phyloP scores from a whole-genome alignment of 1,140 invertebrate genomes.

The Melipona quadrifasciata region DNA sequence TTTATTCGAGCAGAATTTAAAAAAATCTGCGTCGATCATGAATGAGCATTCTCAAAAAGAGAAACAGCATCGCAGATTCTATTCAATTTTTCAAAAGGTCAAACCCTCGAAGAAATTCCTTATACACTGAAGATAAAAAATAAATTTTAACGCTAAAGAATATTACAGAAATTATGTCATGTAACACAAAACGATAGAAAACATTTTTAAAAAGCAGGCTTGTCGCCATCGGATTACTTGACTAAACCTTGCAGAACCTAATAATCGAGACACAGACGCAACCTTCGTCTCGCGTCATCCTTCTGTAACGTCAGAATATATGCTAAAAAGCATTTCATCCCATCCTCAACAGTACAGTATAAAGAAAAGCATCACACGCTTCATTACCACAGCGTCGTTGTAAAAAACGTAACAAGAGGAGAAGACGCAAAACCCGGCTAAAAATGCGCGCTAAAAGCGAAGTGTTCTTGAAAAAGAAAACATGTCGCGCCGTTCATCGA shows the following conservation, averaged over 20 bases:
- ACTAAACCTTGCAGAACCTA: not conserved
- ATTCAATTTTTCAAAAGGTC: not conserved
- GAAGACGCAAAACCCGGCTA: not conserved
- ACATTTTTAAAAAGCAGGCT: not conserved
- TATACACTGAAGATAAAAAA: not conserved
- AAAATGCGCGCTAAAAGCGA: not conserved
- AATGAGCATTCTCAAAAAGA: not conserved
- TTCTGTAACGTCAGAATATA: not conserved
- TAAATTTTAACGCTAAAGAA: not conserved
- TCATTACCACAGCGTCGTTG: not conserved
- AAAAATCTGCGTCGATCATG: not conserved
- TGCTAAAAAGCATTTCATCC: not conserved
- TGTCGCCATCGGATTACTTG: not conserved
- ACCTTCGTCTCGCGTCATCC: not conserved
- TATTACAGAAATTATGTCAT: no score
- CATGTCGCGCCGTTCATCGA: not conserved
- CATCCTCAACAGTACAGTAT: not conserved
- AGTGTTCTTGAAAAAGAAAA: constrained; percentile 22
- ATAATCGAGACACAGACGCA: not conserved
- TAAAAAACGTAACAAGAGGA: not conserved
- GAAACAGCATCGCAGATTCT: not conserved
- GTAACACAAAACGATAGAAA: no score
- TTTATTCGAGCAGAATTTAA: not conserved
- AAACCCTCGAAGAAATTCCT: not conserved
- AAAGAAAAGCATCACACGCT: not conserved